These are phyloP conservation scores for Dendrolimus houi DNA, from an alignment of 2,888 invertebrate genomes.

Conservation along the genomic window DNA sequence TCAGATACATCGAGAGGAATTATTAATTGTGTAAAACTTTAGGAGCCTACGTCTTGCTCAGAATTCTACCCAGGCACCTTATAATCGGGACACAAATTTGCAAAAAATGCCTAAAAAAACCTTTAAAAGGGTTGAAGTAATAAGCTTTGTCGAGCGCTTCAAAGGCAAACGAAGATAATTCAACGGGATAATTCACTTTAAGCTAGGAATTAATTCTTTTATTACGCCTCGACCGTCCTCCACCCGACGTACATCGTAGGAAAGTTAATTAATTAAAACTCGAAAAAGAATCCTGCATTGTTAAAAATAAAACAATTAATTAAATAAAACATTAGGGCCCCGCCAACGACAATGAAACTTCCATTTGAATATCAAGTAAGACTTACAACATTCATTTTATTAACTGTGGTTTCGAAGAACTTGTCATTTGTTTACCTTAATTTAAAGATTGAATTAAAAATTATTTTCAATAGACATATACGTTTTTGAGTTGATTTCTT, in stretches of 20 bases:
- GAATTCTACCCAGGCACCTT: no score
- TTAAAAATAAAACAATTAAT: constrained; percentile 20
- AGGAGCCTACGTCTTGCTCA: no score
- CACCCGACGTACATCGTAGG: constrained; percentile 19
- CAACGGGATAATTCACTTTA: constrained; percentile 29
- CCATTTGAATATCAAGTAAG: not conserved
- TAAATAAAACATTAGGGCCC: constrained; percentile 10
- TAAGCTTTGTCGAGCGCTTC: constrained; percentile 33
- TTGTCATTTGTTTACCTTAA: no score
- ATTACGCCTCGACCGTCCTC: constrained; percentile 24
- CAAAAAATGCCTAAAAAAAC: no score
- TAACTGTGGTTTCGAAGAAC: no score
- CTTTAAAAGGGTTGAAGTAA: not conserved
- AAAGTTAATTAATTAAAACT: constrained; percentile 46
- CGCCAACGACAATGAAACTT: not conserved
- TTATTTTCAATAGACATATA: no score
- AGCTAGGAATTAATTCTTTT: constrained; percentile 30
- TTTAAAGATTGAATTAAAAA: no score
- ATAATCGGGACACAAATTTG: no score
- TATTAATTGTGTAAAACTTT: no score
- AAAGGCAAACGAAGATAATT: constrained; percentile 31
- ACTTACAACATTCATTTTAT: no score
- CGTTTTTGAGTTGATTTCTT: no score
- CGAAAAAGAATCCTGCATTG: constrained; percentile 18
- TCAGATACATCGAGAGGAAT: no score